These are phyloP conservation scores for Microplitis manilae DNA, from an alignment of 2,888 invertebrate species.

Conservation along the genomic window DNA sequence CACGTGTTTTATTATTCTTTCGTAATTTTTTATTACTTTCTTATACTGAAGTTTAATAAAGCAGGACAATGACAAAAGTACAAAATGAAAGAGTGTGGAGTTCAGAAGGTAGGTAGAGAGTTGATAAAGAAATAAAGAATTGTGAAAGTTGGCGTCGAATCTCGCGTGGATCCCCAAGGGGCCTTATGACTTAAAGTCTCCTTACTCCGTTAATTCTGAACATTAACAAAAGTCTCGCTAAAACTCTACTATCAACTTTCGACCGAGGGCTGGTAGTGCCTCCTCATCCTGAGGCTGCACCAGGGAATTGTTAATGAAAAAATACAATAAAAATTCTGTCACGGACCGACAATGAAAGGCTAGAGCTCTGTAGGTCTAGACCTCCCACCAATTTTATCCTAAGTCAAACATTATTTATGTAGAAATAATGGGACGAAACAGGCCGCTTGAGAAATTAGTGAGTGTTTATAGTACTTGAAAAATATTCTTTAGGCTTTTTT, in stretches of 20 bases:
- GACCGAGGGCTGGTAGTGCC: constrained; percentile 33
- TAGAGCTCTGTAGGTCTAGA: constrained; percentile 39
- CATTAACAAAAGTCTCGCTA: constrained; percentile 72
- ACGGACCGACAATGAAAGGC: constrained; percentile 18
- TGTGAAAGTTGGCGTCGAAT: constrained; percentile 70
- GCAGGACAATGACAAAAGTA: constrained; percentile 11
- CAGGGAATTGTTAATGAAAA: constrained; percentile 71
- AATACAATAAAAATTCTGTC: constrained; percentile 68
- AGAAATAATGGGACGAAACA: not conserved
- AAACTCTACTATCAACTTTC: constrained; percentile 68
- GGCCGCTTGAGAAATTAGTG: not conserved
- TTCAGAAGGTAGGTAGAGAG: constrained; percentile 48
- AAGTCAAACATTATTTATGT: not conserved
- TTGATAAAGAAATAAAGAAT: constrained; percentile 72
- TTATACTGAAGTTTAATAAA: not conserved
- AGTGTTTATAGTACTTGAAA: not conserved
- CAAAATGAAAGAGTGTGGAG: constrained; percentile 14
- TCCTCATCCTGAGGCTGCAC: constrained; percentile 58
- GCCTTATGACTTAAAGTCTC: constrained; percentile 72
- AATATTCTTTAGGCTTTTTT: not conserved
- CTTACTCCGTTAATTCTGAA: constrained; percentile 72
- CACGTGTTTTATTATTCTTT: too few species aligned
- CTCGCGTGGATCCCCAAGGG: constrained; percentile 63
- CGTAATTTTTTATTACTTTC: constrained; percentile 11
- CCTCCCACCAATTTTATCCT: constrained; percentile 11